Evolutionary conservation across 2,113 vertebrate genomes (phyloP).

Genomic region (Anolis sagrei): DNA sequence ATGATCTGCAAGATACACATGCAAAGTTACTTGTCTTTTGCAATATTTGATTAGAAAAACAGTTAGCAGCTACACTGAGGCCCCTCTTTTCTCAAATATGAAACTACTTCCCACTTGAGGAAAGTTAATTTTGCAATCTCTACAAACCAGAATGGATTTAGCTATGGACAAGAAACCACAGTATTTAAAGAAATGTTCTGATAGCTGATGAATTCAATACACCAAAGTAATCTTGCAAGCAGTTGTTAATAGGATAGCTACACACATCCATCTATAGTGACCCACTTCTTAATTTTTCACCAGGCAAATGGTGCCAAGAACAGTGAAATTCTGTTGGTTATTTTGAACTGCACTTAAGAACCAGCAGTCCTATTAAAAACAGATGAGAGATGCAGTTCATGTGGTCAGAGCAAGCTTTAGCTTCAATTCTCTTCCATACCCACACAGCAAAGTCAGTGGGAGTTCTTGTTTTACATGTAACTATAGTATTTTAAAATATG

Average conservation of each 20-base stretch:
- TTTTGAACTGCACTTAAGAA: background rate
- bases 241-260: background rate
- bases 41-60: background rate
- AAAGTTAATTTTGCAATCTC: background rate
- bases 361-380: background rate
- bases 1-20: conserved; percentile 87
- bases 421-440: too few relatives aligned
- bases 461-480: too few relatives aligned
- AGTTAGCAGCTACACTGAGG: too few relatives aligned
- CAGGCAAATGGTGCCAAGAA: background rate
- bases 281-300: background rate
- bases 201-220: background rate
- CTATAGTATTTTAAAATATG: background rate
- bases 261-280: background rate
- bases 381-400: background rate
- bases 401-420: too few relatives aligned
- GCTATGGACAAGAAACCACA: background rate
- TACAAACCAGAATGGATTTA: background rate
- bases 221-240: background rate
- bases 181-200: background rate
- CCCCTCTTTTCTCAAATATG: background rate
- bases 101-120: background rate
- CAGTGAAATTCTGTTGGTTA: background rate
- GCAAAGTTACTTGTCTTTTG: background rate
- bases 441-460: background rate